Evolutionary conservation across 2,113 vertebrate genomes (phyloP), one percentile per base, ranked within the genome.

Genomic region (Antechinus stuartii): DNA sequence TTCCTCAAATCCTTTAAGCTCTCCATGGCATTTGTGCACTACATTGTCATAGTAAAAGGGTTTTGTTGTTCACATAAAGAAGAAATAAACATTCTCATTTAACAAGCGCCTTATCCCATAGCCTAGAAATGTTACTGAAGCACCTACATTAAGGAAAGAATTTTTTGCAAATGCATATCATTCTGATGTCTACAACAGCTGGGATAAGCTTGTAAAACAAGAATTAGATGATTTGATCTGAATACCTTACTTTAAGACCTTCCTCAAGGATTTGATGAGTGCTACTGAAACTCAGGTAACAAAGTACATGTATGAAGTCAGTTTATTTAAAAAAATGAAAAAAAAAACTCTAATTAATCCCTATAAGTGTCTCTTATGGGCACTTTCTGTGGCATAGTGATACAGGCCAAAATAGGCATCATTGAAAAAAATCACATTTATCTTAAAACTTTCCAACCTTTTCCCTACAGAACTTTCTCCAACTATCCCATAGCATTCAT

Each of bases 301-400:
- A 91, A 54, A 30, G 26, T 91, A 54, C 53, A 26, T 53, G 47
- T 84, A 35, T 93, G 68, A 47, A 14, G 14, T 93, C 53, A 54
- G 61, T 9, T 46, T 0, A 46, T 50, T 90, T 5, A 91, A 22
- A 61, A 61, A 26, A 27, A 55, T 49, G 76, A 90, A 54, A 35
- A 42, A 42, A 25, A 27, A 5, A 50, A 23, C 26, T 27, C n/a
- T 19, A 84, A 35, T 42, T 84, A 84, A 22, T 11, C 3, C 12
- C 61, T 68, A 6, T 11, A 35, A 3, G 30, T 35, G 61, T 68
- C 61, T 68, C 30, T 68, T 30, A 1, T 68, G 61, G 61, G 30
- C n/a, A 91, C 91, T 68, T 68, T 96, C 57, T 35, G 94, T 47
- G 93, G 76, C 46, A 92, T 0, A 46, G 92, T 92, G 57, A 92